These are phyloP conservation scores for Acropora yongei DNA, from an alignment of 64 coral and sea anemone species.

Conservation along the genomic window DNA sequence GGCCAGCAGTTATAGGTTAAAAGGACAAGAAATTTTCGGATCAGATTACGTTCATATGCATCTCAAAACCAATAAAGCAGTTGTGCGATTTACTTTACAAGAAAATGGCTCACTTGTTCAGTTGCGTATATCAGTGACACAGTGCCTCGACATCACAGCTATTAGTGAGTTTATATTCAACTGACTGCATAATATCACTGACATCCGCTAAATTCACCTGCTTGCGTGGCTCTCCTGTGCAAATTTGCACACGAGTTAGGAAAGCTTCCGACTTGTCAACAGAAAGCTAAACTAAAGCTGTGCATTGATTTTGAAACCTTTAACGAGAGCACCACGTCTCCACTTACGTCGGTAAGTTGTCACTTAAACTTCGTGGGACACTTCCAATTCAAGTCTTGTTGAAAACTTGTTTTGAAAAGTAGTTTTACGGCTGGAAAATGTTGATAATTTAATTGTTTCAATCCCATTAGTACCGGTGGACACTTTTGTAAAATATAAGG, in stretches of 20 bases:
- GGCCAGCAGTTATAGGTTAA: background rate
- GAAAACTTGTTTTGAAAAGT: background rate
- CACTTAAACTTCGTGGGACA: background rate
- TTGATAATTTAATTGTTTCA: background rate
- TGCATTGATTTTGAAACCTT: background rate
- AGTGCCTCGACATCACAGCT: conserved; percentile 9
- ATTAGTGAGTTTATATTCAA: background rate
- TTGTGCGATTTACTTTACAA: background rate
- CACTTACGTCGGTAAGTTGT: background rate
- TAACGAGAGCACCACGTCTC: background rate
- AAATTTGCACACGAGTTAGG: conserved; percentile 25
- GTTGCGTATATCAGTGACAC: background rate
- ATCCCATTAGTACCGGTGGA: no score
- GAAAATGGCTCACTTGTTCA: background rate
- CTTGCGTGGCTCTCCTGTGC: background rate
- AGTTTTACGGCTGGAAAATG: no score
- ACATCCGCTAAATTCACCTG: conserved; percentile 32
- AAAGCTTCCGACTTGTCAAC: background rate
- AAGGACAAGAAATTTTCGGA: no score
- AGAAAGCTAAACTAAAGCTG: background rate
- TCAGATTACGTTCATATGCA: no score
- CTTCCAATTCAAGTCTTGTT: background rate
- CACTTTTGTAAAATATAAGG: no score
- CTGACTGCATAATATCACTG: background rate
- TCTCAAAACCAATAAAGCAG: no score